Conservation (phyloP, 1,140 invertebrate genomes). For the Rhagoletis zephyria region DNA sequence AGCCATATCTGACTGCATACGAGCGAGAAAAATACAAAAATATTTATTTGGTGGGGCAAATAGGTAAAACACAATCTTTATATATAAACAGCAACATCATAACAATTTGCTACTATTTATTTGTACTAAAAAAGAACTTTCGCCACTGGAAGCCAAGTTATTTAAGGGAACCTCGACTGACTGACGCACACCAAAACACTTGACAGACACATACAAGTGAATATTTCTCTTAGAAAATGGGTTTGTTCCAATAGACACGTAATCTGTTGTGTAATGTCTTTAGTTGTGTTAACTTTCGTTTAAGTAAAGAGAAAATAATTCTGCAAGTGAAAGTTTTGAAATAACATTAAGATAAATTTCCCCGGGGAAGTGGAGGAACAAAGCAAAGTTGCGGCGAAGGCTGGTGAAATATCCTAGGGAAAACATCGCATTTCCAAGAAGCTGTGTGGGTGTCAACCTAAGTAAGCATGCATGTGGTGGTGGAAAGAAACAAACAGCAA, state of each 20-base stretch:
- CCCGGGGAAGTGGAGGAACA: conserved; percentile 61
- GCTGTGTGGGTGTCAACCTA: background rate
- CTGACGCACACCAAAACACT: background rate
- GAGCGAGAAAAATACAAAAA: too few species aligned
- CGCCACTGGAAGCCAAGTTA: background rate
- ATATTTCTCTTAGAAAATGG: background rate
- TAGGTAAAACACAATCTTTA: too few species aligned
- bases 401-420: background rate
- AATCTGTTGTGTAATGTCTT: conserved; percentile 73
- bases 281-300: conserved; percentile 70
- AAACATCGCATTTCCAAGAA: background rate
- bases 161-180: background rate
- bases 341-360: conserved; percentile 73
- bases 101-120: background rate
- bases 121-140: conserved; percentile 21
- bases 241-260: conserved; percentile 61
- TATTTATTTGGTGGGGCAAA: too few species aligned
- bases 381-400: background rate
- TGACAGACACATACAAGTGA: background rate
- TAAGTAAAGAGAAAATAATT: conserved; percentile 56
- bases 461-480: background rate
- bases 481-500: background rate
- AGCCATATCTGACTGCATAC: too few species aligned
- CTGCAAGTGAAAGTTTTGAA: conserved; percentile 69
- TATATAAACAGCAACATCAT: background rate